Evolutionary conservation across 2,888 invertebrate species (phyloP), one percentile per base, ranked within the genome.

Genomic region (Agapostemon virescens): DNA sequence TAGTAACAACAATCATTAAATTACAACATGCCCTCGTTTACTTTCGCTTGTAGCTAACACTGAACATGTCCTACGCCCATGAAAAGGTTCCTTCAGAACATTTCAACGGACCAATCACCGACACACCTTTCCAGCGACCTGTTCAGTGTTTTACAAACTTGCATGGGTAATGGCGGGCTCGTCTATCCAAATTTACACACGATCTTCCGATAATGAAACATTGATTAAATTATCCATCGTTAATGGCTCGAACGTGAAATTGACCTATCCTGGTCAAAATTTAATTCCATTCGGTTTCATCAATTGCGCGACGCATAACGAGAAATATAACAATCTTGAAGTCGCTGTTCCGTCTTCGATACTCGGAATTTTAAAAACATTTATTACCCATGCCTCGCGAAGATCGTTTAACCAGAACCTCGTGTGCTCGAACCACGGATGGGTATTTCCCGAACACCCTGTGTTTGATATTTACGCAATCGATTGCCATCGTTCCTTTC

Each of bases 1-100:
- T 82, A 55, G 26, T 69, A 42, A 58, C 30, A 77, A 82, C 82
- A 77, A 71, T 81, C 42, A 5, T 77, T 71, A 64, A 75, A 74
- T 78, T 74, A 75, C 67, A 75, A 67, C 55, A 69, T 71, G 42
- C 30, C 55, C 42, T n/a, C 66, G 68, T 45, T 71, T 66, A n/a
- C 36, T 26, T 74, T 20, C 55, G n/a, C 42, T 64, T 61, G 4
- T 40, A n/a, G 23, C 42, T 9, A 52, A 23, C 40, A 66, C 73
- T 63, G 63, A 74, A 76, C 70, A 68, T 49, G 33, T 77, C 69
- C 30, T 66, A 81, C 80, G 74, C 45, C n/a, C 52, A 2, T 15
- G n/a, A 26, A 73, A 61, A 11, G 13, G 52, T 64, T 38, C n/a
- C 11, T 49, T 63, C 38, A 49, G 26, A 55, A 36, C 49, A 20